Evolutionary conservation across 2,113 vertebrate genomes (phyloP).

Genomic region (Hypanus sabinus): DNA sequence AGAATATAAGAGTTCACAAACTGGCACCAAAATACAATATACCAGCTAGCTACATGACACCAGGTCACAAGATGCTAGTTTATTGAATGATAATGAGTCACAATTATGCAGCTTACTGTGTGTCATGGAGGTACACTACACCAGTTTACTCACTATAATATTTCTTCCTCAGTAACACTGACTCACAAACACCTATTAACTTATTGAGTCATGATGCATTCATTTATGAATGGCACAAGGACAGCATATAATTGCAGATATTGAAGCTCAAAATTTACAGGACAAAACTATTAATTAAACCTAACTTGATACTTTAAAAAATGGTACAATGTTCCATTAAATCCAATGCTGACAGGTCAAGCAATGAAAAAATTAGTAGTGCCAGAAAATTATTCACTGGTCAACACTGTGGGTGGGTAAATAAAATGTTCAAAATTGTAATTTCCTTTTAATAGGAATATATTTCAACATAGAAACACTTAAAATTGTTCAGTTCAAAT

Average conservation of each 20-base stretch:
- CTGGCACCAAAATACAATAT: not conserved
- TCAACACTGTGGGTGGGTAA: not conserved
- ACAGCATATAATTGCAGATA: not conserved
- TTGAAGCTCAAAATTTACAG: not conserved
- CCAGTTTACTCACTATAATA: not conserved
- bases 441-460: conserved; percentile 2
- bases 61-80: not conserved
- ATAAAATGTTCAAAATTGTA: not conserved
- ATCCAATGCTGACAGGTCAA: not conserved
- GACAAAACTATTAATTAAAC: not conserved
- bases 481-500: not conserved
- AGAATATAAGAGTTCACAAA: not conserved
- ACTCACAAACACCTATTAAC: not conserved
- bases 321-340: not conserved
- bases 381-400: not conserved
- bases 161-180: not conserved
- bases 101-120: not conserved
- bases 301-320: not conserved
- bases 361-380: not conserved
- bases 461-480: not conserved
- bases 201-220: no score
- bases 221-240: no score
- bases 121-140: not conserved
- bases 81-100: not conserved
- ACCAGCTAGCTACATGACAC: not conserved